Base-by-base conservation (phyloP, 2,888 invertebrate species). In the Amphipoea lucens region DNA sequence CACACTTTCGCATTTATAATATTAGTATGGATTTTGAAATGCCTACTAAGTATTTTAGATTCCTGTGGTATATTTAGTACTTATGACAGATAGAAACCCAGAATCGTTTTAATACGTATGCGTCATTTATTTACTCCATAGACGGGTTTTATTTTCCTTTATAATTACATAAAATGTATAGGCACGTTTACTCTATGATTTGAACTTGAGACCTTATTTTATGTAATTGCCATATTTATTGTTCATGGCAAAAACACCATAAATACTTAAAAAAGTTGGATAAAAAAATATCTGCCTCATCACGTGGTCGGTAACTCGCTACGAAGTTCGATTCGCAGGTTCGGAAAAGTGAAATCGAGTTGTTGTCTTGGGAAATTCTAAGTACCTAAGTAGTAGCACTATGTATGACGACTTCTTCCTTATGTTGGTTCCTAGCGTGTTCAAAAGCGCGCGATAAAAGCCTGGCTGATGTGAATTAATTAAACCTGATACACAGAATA, bases 81-180 rank as follows among this genome's bases (percentile, higher is more conserved):
- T n/a, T n/a, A n/a, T 57, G 23, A n/a, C 14, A 14, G 36, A 7
- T 62, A 14, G 1, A 60, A 36, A 36, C 60, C n/a, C 6, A n/a
- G 51, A 7, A 62, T 12, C 5, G n/a, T 57, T 48, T 2, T 9
- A 36, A 42, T 17, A 40, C 9, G n/a, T 0, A 70, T 68, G 29
- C 62, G 68, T 78, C 78, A 83, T 83, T 62, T 45, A 78, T 54
- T 83, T 48, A 48, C 45, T 12, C 60, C 14, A 70, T 12, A 14
- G 3, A 57, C 17, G 17, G 77, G 12, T 78, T 84, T 63, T 14
- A n/a, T 83, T 67, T 42, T 76, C 60, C 77, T 67, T 17, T 7
- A 79, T 14, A 45, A 54, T 20, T 11, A 48, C 12, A 42, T 83
- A 20, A 54, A 81, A 60, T 60, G 40, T 82, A 60, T 42, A 29